These are phyloP conservation scores for rabbit (Oryctolagus cuniculus) DNA, from an alignment of 2,113 vertebrate species.

Conservation along the genomic window mOryCun1.1 NC_091451.1:11126001-11126500, in stretches of 20 bases:
- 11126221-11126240: neutral
- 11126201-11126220: neutral
- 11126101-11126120: neutral
- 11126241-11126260: slow-evolving; percentile 2
- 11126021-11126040: slow-evolving; percentile 87
- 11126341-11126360: slow-evolving; percentile 46
- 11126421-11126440: neutral
- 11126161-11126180: neutral
- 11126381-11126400: neutral
- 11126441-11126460: neutral
- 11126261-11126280: slow-evolving; percentile 23
- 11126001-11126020: slow-evolving; percentile 84
- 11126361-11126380: slow-evolving; percentile 33
- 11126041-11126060: neutral
- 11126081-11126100: neutral
- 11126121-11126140: neutral
- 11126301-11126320: neutral
- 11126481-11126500: neutral
- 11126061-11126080: neutral
- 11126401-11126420: neutral
- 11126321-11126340: neutral
- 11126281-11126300: neutral
- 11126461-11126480: neutral
- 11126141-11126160: neutral
- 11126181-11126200: neutral